Base-by-base conservation (phyloP, 2,888 invertebrate species). In the Ceratothoa steindachneri region DNA sequence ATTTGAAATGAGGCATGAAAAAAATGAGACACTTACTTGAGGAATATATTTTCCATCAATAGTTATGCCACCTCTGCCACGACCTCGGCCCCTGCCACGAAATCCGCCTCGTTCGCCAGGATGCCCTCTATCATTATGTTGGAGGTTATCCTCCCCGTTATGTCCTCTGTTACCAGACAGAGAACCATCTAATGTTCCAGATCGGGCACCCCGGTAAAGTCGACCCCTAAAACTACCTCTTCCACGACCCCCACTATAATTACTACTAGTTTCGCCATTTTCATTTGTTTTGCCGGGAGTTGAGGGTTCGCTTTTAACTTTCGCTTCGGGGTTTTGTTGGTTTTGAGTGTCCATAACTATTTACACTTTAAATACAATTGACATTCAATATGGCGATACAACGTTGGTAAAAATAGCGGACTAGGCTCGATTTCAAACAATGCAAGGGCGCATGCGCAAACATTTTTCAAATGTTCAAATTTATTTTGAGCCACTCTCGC, bases 221-320 rank as follows among this genome's bases (percentile, higher is more conserved):
- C 60, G 60, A 15, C 60, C 60, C 60, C 60, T 2, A 60, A 22
- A 60, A 24, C 24, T 24, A 60, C 60, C 60, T n/a, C 60, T n/a
- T 7, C 78, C 75, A 12, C 77, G 24, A 24, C 70, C 72, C 3
- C 77, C 77, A 9, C 77, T 69, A 71, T 71, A 75, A 69, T 67
- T 75, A 22, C 65, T 51, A 24, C 30, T 53, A 28, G 53, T 73
- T 55, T 75, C 75, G n/a, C 75, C 72, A 67, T 78, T 78, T 53
- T 78, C 78, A 66, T 69, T 78, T 15, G 75, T 19, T 51, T 78
- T 78, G 12, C 66, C 71, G 2, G 75, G 78, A 19, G 73, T 75
- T 60, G 71, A 71, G 4, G 71, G 71, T 41, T 78, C 78, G 67
- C 75, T 78, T 66, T 78, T 78, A 52, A 75, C 69, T 55, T 69